Evolutionary conservation across 2,888 invertebrate genomes (phyloP).

Genomic region (Netelia melanura): DNA sequence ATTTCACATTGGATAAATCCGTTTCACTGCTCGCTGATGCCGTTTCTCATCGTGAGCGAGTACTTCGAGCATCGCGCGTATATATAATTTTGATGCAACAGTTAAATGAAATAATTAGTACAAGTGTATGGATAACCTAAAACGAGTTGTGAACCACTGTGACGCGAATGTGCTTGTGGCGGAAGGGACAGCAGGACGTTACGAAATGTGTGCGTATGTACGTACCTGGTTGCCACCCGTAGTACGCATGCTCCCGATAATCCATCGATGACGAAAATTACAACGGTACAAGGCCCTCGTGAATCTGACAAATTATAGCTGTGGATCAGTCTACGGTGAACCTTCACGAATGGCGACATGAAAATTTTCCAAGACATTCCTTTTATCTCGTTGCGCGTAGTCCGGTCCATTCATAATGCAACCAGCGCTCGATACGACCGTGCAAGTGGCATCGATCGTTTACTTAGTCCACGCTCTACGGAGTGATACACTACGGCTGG

Average conservation of each 20-base stretch:
- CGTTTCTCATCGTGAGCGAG: no score
- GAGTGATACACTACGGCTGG: conserved; percentile 10
- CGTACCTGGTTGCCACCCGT: conserved; percentile 55
- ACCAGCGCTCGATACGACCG: conserved; percentile 64
- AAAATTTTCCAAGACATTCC: conserved; percentile 19
- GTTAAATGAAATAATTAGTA: no score
- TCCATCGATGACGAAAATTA: conserved; percentile 28
- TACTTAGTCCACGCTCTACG: conserved; percentile 56
- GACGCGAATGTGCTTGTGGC: no score
- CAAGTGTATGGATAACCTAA: no score
- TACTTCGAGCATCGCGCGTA: no score
- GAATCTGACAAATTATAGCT: neutral
- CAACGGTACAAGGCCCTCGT: neutral
- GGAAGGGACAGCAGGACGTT: neutral
- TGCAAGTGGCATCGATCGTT: conserved; percentile 65
- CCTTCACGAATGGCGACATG: neutral
- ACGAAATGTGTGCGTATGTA: conserved; percentile 13
- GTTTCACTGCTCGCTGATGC: no score
- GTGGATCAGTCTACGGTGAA: conserved; percentile 14
- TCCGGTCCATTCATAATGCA: conserved; percentile 47
- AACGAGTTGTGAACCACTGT: no score
- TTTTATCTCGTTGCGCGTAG: neutral
- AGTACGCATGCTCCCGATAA: conserved; percentile 54
- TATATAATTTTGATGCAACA: no score
- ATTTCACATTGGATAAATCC: no score